phyloP scores from a whole-genome alignment of 1,140 invertebrate genomes.

The Musca domestica region DNA sequence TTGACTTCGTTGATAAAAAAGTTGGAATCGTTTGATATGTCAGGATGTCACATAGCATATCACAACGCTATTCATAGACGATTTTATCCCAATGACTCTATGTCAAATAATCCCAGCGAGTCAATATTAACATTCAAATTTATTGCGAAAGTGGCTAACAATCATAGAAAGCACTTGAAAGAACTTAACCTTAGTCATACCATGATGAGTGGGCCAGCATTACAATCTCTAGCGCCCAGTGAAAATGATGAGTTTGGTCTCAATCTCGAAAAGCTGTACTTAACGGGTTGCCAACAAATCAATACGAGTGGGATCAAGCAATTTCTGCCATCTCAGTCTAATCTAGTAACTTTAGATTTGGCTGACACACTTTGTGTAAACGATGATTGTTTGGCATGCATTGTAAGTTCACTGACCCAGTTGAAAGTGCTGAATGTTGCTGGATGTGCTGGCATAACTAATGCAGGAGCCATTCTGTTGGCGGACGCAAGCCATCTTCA shows the following conservation, averaged over 20 bases:
- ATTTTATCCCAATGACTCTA: conserved; percentile 61
- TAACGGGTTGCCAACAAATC: conserved; percentile 66
- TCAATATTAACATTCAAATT: conserved; percentile 70
- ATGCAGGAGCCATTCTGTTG: conserved; percentile 60
- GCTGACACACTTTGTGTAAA: conserved; percentile 64
- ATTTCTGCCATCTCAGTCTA: conserved; percentile 60
- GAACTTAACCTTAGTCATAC: conserved; percentile 65
- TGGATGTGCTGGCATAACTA: conserved; percentile 63
- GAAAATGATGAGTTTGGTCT: conserved; percentile 55
- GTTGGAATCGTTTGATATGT: conserved; percentile 62
- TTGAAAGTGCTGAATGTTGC: conserved; percentile 60
- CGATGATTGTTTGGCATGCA: conserved; percentile 60
- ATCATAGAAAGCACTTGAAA: conserved; percentile 59
- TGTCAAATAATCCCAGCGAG: conserved; percentile 55
- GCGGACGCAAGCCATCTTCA: conserved; percentile 58
- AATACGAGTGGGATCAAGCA: conserved; percentile 60
- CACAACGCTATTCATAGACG: conserved; percentile 65
- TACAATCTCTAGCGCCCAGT: conserved; percentile 56
- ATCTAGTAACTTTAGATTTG: conserved; percentile 62
- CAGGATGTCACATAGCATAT: conserved; percentile 67
- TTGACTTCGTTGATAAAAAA: conserved; percentile 62
- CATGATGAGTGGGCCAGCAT: conserved; percentile 63
- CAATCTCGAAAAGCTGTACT: conserved; percentile 58
- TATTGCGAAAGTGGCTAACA: conserved; percentile 60
- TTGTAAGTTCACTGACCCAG: conserved; percentile 60